Conservation (phyloP, 2,113 vertebrate genomes). For the Aegotheles bennettii region DNA sequence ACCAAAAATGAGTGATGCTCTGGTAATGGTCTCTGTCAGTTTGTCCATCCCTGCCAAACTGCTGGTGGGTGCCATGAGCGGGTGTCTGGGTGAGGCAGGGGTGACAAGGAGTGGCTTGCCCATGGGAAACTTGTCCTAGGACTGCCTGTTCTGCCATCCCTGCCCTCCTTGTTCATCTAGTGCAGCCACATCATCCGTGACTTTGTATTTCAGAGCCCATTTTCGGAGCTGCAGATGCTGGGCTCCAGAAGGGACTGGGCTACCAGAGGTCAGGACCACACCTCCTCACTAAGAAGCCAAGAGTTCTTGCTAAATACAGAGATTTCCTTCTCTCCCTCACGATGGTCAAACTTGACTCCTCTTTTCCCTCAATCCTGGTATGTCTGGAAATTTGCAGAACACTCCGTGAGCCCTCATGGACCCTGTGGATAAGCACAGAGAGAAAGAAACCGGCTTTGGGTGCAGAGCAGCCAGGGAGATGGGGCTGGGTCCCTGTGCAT, state of each 20-base stretch:
- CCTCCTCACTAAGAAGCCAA: not conserved
- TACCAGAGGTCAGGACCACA: accelerated
- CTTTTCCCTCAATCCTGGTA: not conserved
- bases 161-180: not conserved
- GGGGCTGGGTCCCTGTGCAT: accelerated
- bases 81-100: not conserved
- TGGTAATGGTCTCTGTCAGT: not conserved
- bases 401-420: not conserved
- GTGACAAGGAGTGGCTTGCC: not conserved
- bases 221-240: not conserved
- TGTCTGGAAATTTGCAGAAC: not conserved
- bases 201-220: not conserved
- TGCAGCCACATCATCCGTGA: not conserved
- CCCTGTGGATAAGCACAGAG: not conserved
- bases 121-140: accelerated
- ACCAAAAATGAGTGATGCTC: not conserved
- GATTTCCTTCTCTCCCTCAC: not conserved
- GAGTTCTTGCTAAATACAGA: not conserved
- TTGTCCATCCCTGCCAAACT: not conserved
- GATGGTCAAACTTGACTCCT: not conserved
- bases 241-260: not conserved
- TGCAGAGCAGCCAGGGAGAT: not conserved
- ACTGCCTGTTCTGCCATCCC: not conserved
- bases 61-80: not conserved
- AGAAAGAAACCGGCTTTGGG: not conserved